Evolutionary conservation across 2,797 vertebrate genomes (phyloP), one percentile per base, ranked within the genome.

Genomic region (Pogonophryne albipinna): DNA sequence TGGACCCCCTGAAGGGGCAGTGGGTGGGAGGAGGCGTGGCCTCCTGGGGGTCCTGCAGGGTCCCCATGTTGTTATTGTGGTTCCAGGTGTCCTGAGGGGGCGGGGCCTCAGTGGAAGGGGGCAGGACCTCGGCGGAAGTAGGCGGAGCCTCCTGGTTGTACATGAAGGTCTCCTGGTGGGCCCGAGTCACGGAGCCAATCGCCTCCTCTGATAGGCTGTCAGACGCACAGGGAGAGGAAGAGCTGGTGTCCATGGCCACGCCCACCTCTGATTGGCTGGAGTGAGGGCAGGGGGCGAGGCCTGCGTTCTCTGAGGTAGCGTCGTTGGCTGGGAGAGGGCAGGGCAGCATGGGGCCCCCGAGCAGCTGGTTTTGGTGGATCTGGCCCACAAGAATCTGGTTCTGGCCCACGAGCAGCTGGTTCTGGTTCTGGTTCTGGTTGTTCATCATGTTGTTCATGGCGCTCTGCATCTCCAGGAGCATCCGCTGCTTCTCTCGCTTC

Each of bases 371-470:
- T 23, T 93, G 95, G 79, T 95, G 95, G 73, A 91, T 27, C 56
- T 88, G 89, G 79, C 50, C 89, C 82, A 80, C 68, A 45, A 92
- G 94, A 67, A 91, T 92, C 70, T 95, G 95, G 76, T 56, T 79
- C 31, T 93, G 95, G 79, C 50, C 89, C 82, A 80, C 68, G 47
- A 92, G 94, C 68, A 91, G 92, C 70, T 95, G 95, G 76, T 56
- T 79, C 31, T 93, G 95, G 79, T 91, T 92, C 69, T 95, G 95
- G 73, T 91, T 95, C 27, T 27, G 27, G 93, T 95, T 96, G 92
- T 95, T 97, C 97, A 98, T 97, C 96, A 98, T 98, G 86, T 96
- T 97, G 93, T 97, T 98, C 97, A 98, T 98, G 66, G 97, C 97
- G 76, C 96, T 98, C 87, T 98, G 97, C 97, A 99, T 99, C 90